Percentiles rank a stretch among this genome's conserved stretches.
These are phyloP conservation scores for Nomada lathburiana DNA, from an alignment of 2,888 invertebrate species.

Conservation along the genomic window DNA sequence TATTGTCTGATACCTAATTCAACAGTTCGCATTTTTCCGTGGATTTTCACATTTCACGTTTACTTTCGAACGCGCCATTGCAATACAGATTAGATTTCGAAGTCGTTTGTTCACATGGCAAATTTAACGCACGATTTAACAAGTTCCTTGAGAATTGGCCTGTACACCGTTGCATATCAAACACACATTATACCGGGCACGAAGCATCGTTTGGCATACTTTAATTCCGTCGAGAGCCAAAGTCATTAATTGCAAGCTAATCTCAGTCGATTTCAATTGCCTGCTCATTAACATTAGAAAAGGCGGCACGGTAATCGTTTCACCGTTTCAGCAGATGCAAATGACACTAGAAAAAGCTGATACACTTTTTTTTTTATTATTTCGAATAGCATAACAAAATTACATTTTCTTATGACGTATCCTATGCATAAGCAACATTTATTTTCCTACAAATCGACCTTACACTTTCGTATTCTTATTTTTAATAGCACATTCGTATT, in stretches of 20 bases:
- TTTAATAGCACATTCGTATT: slow-evolving; percentile 24
- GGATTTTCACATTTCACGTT: slow-evolving; percentile 67
- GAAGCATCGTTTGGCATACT: slow-evolving; percentile 59
- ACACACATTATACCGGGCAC: slow-evolving; percentile 43
- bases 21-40: slow-evolving; percentile 58
- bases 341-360: not conserved
- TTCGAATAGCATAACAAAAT: slow-evolving; percentile 35
- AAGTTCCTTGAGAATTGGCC: slow-evolving; percentile 47
- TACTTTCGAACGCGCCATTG: slow-evolving; percentile 61
- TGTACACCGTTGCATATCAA: slow-evolving; percentile 40
- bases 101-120: slow-evolving; percentile 52
- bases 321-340: not conserved
- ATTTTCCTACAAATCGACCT: slow-evolving; percentile 18
- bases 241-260: slow-evolving; percentile 56
- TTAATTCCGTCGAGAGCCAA: slow-evolving; percentile 53
- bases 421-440: slow-evolving; percentile 17
- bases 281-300: slow-evolving; percentile 11
- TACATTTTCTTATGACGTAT: slow-evolving; percentile 17
- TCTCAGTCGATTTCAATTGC: slow-evolving; percentile 41
- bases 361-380: slow-evolving; percentile 32
- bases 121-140: slow-evolving; percentile 56
- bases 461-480: slow-evolving; percentile 5
- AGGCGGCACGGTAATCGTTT: not conserved
- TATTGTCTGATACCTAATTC: slow-evolving; percentile 45
- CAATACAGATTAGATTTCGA: slow-evolving; percentile 67